Base-by-base conservation (phyloP, 2,888 invertebrate species). In the Ochlodes sylvanus region DNA sequence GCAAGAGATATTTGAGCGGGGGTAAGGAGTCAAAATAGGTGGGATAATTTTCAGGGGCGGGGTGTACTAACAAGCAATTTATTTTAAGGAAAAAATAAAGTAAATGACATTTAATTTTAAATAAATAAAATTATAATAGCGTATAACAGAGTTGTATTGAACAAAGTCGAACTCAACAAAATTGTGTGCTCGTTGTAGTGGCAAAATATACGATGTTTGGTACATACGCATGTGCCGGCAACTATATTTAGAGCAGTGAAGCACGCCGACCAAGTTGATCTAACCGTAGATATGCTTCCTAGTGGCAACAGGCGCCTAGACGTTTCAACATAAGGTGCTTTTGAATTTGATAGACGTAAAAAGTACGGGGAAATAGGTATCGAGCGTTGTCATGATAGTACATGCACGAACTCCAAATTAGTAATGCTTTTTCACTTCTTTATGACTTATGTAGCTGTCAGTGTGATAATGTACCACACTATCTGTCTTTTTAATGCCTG, bases 341-440 rank as follows among this genome's bases (percentile, higher is more conserved):
- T n/a, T 41, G n/a, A 21, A 57, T 19, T 50, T 61, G 66, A 60
- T 66, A 66, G 66, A 32, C 60, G 27, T 67, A 61, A 67, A 58
- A 47, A 60, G 52, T 60, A 54, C 38, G 55, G 55, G 67, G 67
- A 67, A 67, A 61, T 67, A 21, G 32, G 7, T 27, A 44, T 41
- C 9, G 38, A 47, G 32, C 17, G 42, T 47, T 34, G 44, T 12
- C 17, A n/a, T 55, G 67, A 67, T 67, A 67, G 52, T 55, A 61
- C 67, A 67, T 67, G 67, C 58, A 67, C 61, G 67, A 65, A 67
- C 47, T 47, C 67, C 67, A 38, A 61, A 55, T 67, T 61, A 55
- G 67, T 67, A 66, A 67, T 21, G 47, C 54, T 67, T 67, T 66
- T 67, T 67, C 56, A 21, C 47, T 19, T 32, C 27, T 54, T 57